These are phyloP conservation scores for Sipha maydis DNA, from an alignment of 2,888 invertebrate genomes.

Conservation along the genomic window DNA sequence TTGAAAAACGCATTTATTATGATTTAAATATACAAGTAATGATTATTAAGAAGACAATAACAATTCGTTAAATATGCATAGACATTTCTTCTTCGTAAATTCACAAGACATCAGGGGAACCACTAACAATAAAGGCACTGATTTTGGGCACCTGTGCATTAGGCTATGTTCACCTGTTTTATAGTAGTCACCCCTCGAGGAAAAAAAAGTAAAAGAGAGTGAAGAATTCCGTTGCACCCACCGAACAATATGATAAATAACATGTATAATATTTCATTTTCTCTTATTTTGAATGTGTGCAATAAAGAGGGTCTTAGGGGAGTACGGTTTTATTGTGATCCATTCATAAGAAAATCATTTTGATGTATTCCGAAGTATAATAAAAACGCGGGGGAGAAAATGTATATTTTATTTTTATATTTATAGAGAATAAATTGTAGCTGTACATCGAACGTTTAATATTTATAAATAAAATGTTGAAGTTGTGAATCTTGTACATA, in stretches of 20 bases:
- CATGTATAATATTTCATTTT: slow-evolving; percentile 24
- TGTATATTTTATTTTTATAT: neutral
- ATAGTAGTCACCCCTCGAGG: slow-evolving; percentile 21
- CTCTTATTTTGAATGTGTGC: neutral
- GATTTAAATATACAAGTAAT: neutral
- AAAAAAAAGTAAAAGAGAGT: neutral
- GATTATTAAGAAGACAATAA: slow-evolving; percentile 23
- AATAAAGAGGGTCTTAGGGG: neutral
- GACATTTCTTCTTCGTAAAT: neutral
- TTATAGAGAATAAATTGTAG: neutral
- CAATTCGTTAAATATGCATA: slow-evolving; percentile 30
- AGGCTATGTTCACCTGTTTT: slow-evolving; percentile 31
- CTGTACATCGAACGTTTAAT: neutral
- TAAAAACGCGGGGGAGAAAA: neutral
- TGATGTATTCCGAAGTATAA: neutral
- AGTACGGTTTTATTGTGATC: slow-evolving; percentile 10
- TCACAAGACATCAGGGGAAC: slow-evolving; percentile 15
- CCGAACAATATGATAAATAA: slow-evolving; percentile 53
- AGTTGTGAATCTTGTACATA: neutral
- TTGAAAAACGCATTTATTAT: neutral
- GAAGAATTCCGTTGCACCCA: slow-evolving; percentile 44
- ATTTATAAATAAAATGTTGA: neutral
- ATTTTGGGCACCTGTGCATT: slow-evolving; percentile 56
- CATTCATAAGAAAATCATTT: slow-evolving; percentile 38
- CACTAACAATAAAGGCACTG: slow-evolving; percentile 48